These are phyloP conservation scores for Notolepis coatsorum DNA, from an alignment of 2,797 vertebrate genomes.

Conservation along the genomic window DNA sequence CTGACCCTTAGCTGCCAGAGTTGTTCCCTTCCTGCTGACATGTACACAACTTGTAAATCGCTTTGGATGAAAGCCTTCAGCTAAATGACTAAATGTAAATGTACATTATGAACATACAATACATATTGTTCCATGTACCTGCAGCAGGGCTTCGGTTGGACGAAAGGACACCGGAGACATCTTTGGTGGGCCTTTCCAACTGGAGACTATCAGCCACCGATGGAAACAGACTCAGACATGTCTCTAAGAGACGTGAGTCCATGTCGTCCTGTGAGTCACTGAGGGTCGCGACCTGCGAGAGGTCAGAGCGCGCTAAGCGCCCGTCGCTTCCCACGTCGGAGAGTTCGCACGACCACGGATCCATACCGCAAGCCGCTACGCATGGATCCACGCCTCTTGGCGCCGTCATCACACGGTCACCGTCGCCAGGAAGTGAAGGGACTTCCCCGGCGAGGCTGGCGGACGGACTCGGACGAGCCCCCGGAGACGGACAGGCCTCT, in stretches of 20 bases:
- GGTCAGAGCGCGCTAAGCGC: neutral
- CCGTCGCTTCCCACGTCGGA: constrained; percentile 15
- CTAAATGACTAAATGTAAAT: no score
- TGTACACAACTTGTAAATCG: no score
- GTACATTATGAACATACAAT: neutral
- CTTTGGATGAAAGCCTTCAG: no score
- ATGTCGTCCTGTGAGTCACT: constrained; percentile 26
- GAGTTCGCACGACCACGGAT: constrained; percentile 25
- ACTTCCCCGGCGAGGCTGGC: neutral
- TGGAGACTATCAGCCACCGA: constrained; percentile 21
- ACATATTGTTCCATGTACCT: constrained; percentile 48
- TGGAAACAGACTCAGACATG: constrained; percentile 5
- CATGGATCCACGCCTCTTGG: constrained; percentile 17
- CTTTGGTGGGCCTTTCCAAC: constrained; percentile 33
- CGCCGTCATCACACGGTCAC: constrained; percentile 15
- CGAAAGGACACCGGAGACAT: constrained; percentile 11
- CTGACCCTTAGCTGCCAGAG: no score
- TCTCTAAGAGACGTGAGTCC: constrained; percentile 15
- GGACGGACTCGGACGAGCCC: neutral
- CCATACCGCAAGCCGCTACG: constrained; percentile 3
- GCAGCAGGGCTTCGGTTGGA: constrained; percentile 18
- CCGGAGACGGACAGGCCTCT: constrained; percentile 5
- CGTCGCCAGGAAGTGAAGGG: constrained; percentile 15
- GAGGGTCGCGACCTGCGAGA: constrained; percentile 4
- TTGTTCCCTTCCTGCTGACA: no score